Conservation (phyloP, 2,888 invertebrate species). For the Leistus spinibarbis region DNA sequence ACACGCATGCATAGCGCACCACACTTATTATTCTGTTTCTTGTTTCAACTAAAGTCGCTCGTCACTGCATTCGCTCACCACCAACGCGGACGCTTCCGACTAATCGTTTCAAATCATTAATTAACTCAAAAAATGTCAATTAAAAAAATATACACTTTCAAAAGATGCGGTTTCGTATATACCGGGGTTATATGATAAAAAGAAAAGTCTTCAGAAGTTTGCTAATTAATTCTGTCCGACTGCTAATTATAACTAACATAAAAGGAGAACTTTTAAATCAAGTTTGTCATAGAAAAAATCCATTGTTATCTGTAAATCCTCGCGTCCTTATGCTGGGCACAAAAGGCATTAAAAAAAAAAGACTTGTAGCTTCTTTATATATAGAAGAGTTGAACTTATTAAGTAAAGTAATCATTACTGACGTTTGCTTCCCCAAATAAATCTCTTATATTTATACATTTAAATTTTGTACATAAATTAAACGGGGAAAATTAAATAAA, state of each 20-base stretch:
- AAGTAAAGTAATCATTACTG: conserved; percentile 26
- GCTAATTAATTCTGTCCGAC: conserved; percentile 40
- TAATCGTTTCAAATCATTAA: conserved; percentile 35
- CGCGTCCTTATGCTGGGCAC: conserved; percentile 8
- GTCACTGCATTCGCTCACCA: no score
- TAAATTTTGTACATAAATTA: no score
- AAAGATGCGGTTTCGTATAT: conserved; percentile 35
- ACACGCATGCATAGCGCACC: neutral
- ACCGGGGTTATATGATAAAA: neutral
- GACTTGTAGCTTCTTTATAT: conserved; percentile 5
- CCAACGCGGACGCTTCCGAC: no score
- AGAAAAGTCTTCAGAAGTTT: conserved; percentile 38
- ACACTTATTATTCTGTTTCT: neutral
- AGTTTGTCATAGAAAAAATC: conserved; percentile 39
- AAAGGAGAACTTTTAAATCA: conserved; percentile 39
- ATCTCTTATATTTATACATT: no score
- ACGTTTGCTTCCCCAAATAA: conserved; percentile 5
- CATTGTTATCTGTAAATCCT: conserved; percentile 38
- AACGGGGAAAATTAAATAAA: no score
- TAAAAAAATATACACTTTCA: conserved; percentile 40
- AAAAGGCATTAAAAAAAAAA: conserved; percentile 27
- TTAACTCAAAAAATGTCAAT: conserved; percentile 39
- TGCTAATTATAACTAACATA: conserved; percentile 40
- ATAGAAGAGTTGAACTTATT: conserved; percentile 34
- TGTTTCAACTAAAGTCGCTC: neutral